These are phyloP conservation scores for Agrypnus murinus DNA, from an alignment of 2,888 invertebrate species.

Conservation along the genomic window DNA sequence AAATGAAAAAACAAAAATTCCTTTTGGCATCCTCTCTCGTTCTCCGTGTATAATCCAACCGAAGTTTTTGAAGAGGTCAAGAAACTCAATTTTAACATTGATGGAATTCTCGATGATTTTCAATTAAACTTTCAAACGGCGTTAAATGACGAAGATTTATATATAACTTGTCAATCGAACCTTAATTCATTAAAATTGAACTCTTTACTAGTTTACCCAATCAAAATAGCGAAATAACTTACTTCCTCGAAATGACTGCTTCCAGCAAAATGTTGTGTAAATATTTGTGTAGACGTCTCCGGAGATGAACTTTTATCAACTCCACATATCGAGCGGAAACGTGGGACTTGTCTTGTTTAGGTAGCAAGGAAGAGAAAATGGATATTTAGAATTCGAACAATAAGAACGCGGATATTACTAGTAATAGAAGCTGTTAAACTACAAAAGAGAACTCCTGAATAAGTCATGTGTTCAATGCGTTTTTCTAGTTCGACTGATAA, in stretches of 20 bases:
- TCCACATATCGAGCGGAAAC: constrained; percentile 33
- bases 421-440: constrained; percentile 24
- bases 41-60: not conserved
- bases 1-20: too few species aligned
- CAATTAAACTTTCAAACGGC: too few species aligned
- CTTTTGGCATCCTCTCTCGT: not conserved
- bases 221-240: constrained; percentile 20
- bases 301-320: constrained; percentile 31
- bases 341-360: constrained; percentile 22
- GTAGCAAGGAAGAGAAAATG: constrained; percentile 25
- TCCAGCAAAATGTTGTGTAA: constrained; percentile 24
- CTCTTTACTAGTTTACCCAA: not conserved
- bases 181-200: constrained; percentile 8
- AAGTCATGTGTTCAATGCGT: constrained; percentile 15
- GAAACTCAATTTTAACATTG: too few species aligned
- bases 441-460: constrained; percentile 10
- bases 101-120: not conserved
- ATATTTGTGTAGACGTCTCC: constrained; percentile 33
- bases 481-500: not conserved
- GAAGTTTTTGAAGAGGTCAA: not conserved
- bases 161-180: not conserved
- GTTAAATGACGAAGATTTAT: too few species aligned
- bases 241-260: constrained; percentile 25
- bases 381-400: constrained; percentile 22
- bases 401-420: constrained; percentile 16